Conservation (phyloP, 2,113 vertebrate genomes). For the Natator depressus region DNA sequence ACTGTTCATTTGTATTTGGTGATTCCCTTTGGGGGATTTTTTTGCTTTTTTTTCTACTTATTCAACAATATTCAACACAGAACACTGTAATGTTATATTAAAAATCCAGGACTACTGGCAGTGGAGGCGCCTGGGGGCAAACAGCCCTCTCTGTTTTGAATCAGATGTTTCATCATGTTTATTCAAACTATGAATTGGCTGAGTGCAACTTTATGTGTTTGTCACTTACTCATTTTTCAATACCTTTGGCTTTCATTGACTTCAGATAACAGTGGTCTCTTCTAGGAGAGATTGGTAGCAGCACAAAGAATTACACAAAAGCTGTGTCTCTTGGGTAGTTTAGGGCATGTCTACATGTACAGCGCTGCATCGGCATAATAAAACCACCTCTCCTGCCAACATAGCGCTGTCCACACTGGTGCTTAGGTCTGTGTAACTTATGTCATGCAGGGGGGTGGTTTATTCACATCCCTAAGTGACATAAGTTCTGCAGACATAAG, state of each 20-base stretch:
- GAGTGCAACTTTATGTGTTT: not conserved
- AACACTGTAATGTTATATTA: not conserved
- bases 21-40: not conserved
- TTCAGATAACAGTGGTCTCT: not conserved
- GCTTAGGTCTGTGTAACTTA: too few relatives aligned
- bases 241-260: not conserved
- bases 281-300: not conserved
- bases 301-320: not conserved
- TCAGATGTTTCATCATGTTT: not conserved
- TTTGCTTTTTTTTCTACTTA: not conserved
- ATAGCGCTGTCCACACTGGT: too few relatives aligned
- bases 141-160: not conserved
- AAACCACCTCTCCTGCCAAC: too few relatives aligned
- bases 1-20: not conserved
- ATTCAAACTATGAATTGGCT: not conserved
- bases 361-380: too few relatives aligned
- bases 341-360: not conserved
- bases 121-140: not conserved
- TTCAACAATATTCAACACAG: not conserved
- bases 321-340: not conserved
- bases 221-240: not conserved
- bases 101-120: not conserved
- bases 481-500: too few relatives aligned
- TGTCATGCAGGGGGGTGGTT: too few relatives aligned
- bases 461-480: too few relatives aligned